Evolutionary conservation across 2,888 invertebrate species (phyloP).

Genomic region (Schrankia costaestrigalis): DNA sequence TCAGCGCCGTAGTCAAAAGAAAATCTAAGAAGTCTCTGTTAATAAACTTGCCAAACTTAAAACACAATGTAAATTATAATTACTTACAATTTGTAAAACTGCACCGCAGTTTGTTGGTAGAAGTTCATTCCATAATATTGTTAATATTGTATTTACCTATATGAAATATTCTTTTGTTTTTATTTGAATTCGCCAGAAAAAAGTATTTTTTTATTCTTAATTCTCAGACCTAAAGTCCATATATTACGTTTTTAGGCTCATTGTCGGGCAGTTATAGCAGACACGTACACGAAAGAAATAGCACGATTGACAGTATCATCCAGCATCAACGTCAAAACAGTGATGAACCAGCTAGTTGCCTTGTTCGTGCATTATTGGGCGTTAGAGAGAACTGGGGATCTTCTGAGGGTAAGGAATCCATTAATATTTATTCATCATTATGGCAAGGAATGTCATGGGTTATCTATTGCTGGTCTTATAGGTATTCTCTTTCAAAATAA

Average conservation of each 20-base stretch:
- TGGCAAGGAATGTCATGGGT: too few relatives aligned
- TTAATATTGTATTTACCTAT: too few relatives aligned
- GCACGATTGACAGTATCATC: slow-evolving; percentile 63
- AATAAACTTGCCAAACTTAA: too few relatives aligned
- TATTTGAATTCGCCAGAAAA: neutral
- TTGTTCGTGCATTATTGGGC: slow-evolving; percentile 88
- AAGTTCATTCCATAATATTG: too few relatives aligned
- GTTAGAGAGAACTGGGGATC: slow-evolving; percentile 87
- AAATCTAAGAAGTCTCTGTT: too few relatives aligned
- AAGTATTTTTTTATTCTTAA: neutral
- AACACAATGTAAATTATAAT: too few relatives aligned
- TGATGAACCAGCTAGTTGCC: slow-evolving; percentile 85
- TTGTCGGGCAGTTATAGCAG: slow-evolving; percentile 89
- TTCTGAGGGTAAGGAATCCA: slow-evolving; percentile 88
- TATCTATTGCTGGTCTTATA: too few relatives aligned
- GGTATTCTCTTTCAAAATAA: too few relatives aligned
- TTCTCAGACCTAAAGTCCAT: slow-evolving; percentile 87
- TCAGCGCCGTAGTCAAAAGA: too few relatives aligned
- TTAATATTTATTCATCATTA: neutral
- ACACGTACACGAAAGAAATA: slow-evolving; percentile 83
- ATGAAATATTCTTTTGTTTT: too few relatives aligned
- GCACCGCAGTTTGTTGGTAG: too few relatives aligned
- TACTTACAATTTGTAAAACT: too few relatives aligned
- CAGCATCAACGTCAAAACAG: slow-evolving; percentile 81
- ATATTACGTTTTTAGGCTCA: slow-evolving; percentile 83